Percentiles rank a stretch among this genome's conserved stretches.
These are phyloP conservation scores for Scaptomyza polygonia DNA, from an alignment of 2,888 invertebrate species.

Conservation along the genomic window DNA sequence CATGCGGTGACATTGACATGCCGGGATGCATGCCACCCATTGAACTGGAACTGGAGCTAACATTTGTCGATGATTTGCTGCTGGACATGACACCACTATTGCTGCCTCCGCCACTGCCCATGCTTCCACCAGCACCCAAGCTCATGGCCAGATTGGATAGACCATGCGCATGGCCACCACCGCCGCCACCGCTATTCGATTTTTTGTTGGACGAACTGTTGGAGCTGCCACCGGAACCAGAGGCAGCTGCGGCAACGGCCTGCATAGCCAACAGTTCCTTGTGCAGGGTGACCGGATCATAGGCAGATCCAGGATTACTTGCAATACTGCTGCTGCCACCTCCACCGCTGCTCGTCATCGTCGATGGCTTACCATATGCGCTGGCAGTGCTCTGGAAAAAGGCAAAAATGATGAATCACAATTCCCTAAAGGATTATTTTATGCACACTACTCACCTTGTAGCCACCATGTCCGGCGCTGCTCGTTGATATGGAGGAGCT, in stretches of 20 bases:
- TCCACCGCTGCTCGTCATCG: slow-evolving; percentile 71
- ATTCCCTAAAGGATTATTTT: background rate
- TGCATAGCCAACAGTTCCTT: slow-evolving; percentile 85
- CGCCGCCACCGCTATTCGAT: slow-evolving; percentile 35
- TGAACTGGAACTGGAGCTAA: slow-evolving; percentile 57
- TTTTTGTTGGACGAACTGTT: slow-evolving; percentile 69
- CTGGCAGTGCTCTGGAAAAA: slow-evolving; percentile 78
- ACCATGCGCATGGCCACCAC: slow-evolving; percentile 62
- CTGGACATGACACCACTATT: slow-evolving; percentile 56
- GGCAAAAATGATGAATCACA: background rate
- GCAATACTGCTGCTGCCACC: slow-evolving; percentile 68
- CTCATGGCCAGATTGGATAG: slow-evolving; percentile 61
- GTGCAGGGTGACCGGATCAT: slow-evolving; percentile 84
- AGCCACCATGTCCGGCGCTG: slow-evolving; percentile 67
- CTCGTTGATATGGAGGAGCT: slow-evolving; percentile 67
- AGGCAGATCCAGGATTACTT: slow-evolving; percentile 82
- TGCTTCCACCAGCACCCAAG: slow-evolving; percentile 29
- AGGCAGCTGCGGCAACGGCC: slow-evolving; percentile 83
- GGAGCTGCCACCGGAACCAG: slow-evolving; percentile 59
- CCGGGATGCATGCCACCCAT: slow-evolving; percentile 64
- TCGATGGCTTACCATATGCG: slow-evolving; percentile 82
- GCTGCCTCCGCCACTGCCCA: slow-evolving; percentile 29
- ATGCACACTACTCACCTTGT: slow-evolving; percentile 72
- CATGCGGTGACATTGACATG: slow-evolving; percentile 78
- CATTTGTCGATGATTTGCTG: slow-evolving; percentile 57